Base-by-base conservation (phyloP, 1,140 invertebrate genomes). In the Trichonephila inaurata region DNA sequence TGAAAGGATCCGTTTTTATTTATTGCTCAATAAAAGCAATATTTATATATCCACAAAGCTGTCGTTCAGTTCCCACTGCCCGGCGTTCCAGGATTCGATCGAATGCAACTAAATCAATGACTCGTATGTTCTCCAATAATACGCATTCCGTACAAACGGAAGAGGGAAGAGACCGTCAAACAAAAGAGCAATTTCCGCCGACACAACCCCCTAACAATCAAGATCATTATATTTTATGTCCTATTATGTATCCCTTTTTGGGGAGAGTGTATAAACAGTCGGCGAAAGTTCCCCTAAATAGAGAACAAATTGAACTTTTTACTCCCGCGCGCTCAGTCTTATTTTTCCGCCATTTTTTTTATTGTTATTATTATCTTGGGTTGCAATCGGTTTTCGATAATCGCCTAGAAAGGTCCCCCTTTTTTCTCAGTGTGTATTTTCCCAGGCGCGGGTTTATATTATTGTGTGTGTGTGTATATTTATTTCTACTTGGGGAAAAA, bases 301-400 rank as follows among this genome's bases (percentile, higher is more conserved):
- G 85, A 64, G 85, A 87, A 87, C 61, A 87, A 87, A 87, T 87
- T 87, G 61, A 64, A 64, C 61, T 87, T 87, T 87, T 87, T 62
- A 40, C 85, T 64, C 61, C 28, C 60, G 28, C 19, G n/a, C 28
- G 40, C 58, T 85, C 21, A 21, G 18, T 58, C 58, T 85, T 82
- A 6, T 12, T 60, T 87, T 64, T 64, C 44, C 5, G 40, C 19
- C 85, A 40, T 64, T 87, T 64, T 40, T 87, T 87, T 64, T 21
- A 44, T 40, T 40, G 4, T 87, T 87, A 28, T 64, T 64, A 33
- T 87, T 87, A 87, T 87, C 85, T 87, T 61, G 19, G 28, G 85
- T 64, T 87, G n/a, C 85, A 87, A 87, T 87, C 85, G 85, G 85
- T 87, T 87, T 87, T 64, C 85, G 85, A 87, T 87, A 87, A 87